Evolutionary conservation across 1,140 invertebrate species (phyloP).

Genomic region (Aphelinus atriplicis): DNA sequence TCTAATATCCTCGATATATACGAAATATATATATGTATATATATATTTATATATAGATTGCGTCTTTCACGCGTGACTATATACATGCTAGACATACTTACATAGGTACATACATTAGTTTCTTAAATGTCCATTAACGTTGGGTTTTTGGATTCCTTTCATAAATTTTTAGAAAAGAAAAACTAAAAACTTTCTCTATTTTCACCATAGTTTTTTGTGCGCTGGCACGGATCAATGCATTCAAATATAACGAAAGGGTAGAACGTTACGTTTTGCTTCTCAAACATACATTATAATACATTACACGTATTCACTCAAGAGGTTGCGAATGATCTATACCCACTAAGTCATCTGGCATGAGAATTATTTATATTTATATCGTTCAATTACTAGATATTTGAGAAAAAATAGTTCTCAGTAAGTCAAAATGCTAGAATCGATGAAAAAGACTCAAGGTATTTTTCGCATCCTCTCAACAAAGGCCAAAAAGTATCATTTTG

Average conservation of each 20-base stretch:
- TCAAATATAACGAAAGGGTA: slow-evolving; percentile 24
- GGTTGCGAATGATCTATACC: slow-evolving; percentile 9
- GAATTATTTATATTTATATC: not conserved
- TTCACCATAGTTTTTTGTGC: slow-evolving; percentile 22
- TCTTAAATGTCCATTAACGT: not conserved
- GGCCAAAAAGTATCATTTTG: slow-evolving; percentile 18
- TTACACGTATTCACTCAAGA: slow-evolving; percentile 31
- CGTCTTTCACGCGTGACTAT: slow-evolving; percentile 37
- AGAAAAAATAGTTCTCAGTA: not conserved
- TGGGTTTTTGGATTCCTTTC: too few relatives aligned
- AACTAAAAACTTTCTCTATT: slow-evolving; percentile 18
- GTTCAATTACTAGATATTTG: too few relatives aligned
- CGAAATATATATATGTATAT: slow-evolving; percentile 36
- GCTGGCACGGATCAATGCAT: slow-evolving; percentile 22
- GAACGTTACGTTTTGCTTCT: slow-evolving; percentile 21
- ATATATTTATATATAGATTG: not conserved
- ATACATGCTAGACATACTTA: slow-evolving; percentile 43
- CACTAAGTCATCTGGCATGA: slow-evolving; percentile 21
- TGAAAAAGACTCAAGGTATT: slow-evolving; percentile 7
- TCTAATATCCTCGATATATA: slow-evolving; percentile 27
- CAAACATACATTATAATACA: slow-evolving; percentile 32
- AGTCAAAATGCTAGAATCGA: slow-evolving; percentile 12
- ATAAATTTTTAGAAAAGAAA: slow-evolving; percentile 3
- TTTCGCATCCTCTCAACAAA: slow-evolving; percentile 26
- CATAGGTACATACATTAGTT: slow-evolving; percentile 42